phyloP scores from a whole-genome alignment of 2,113 vertebrate genomes.

The Petrocephalus zakoni region DNA sequence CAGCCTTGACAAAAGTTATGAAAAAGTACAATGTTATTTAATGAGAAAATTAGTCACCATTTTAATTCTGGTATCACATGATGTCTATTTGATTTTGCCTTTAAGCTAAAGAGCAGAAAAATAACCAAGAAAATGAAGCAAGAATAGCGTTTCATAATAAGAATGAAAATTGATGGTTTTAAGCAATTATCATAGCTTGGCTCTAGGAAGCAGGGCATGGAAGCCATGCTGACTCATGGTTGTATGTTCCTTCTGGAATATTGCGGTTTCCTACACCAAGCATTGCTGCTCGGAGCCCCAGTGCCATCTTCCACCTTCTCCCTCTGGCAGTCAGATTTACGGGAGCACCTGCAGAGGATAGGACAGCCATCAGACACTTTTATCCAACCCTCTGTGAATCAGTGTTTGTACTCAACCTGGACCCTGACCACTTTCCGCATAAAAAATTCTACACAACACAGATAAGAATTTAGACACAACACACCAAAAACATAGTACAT shows the following conservation, averaged over 20 bases:
- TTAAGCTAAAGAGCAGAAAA: neutral
- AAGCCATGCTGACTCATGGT: neutral
- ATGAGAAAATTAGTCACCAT: neutral
- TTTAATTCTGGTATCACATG: neutral
- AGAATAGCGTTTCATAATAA: neutral
- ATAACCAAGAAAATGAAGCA: neutral
- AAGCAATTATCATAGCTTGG: neutral
- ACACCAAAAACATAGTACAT: neutral
- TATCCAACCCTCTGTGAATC: neutral
- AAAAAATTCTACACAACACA: neutral
- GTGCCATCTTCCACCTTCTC: conserved; percentile 75
- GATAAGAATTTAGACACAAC: neutral
- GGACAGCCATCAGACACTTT: neutral
- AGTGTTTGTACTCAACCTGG: neutral
- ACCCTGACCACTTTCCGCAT: neutral
- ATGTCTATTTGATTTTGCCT: neutral
- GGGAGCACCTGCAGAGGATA: conserved; percentile 67
- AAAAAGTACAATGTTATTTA: neutral
- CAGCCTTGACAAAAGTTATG: neutral
- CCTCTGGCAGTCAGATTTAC: conserved; percentile 71
- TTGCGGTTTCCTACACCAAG: conserved; percentile 42
- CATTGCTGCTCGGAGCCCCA: conserved; percentile 79
- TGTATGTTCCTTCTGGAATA: neutral
- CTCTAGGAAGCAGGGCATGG: neutral
- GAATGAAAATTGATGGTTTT: neutral